Conservation (phyloP, 1,140 invertebrate genomes). For the Brachionus calyciflorus region DNA sequence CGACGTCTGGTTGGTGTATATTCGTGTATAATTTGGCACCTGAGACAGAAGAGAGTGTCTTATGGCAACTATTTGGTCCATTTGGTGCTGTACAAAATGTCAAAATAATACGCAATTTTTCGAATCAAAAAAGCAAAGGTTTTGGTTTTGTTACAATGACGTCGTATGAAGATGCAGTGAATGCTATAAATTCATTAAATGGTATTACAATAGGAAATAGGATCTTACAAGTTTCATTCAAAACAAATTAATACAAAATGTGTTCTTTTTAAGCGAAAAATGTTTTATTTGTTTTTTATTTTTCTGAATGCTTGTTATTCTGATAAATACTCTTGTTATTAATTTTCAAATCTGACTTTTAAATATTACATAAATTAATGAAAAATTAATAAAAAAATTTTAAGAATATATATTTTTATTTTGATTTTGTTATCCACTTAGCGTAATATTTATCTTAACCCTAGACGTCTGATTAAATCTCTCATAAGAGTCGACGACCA, state of each 20-base stretch:
- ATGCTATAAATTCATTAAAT: slow-evolving; percentile 94
- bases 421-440: no score
- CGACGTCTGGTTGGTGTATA: slow-evolving; percentile 76
- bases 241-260: slow-evolving; percentile 64
- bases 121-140: slow-evolving; percentile 98
- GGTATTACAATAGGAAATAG: slow-evolving; percentile 94
- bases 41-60: slow-evolving; percentile 94
- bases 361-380: no score
- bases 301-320: no score
- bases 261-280: no score
- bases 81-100: slow-evolving; percentile 97
- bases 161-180: slow-evolving; percentile 95
- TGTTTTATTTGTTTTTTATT: no score
- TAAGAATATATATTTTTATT: no score
- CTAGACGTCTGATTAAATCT: no score
- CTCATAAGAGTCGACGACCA: no score
- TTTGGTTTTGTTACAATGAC: slow-evolving; percentile 99
- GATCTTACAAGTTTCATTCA: slow-evolving; percentile 96
- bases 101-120: slow-evolving; percentile 87
- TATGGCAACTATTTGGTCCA: slow-evolving; percentile 97
- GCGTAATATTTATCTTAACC: no score
- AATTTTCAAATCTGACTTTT: no score
- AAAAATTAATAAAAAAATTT: no score
- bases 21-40: slow-evolving; percentile 97
- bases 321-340: no score